Evolutionary conservation across 2,888 invertebrate species (phyloP), one percentile per base, ranked within the genome.

Genomic region (Cerastoderma edule): DNA sequence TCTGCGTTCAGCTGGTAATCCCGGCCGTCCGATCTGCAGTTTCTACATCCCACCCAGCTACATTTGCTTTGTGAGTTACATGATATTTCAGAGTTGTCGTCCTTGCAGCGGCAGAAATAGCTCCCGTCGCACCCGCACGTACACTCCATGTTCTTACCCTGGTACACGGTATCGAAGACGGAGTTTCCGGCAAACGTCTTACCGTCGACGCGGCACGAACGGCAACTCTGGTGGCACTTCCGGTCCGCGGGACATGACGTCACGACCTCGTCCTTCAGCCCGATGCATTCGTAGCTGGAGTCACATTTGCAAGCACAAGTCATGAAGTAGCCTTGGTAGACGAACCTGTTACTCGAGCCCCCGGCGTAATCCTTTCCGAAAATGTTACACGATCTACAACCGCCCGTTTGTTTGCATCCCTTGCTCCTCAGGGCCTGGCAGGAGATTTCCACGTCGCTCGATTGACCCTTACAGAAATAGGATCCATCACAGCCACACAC

Each of bases 401-500:
- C 82, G 22, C 77, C 78, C 1, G 70, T 72, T 35, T 74, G 76
- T n/a, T 22, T 74, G 27, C 82, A 82, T 0, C 67, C 63, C 1
- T 76, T 71, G 22, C 77, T 19, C 19, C 75, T 65, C 16, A n/a
- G 19, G 32, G 50, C 5, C 24, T 65, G 66, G 32, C 82, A 82
- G 0, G 75, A 67, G 24, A 75, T 65, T 30, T 69, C 48, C 16
- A 75, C 66, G 48, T 77, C 70, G 8, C 24, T 57, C 0, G 74
- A 46, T 13, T 53, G 32, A 1, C 82, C 82, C 16, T 22, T 24
- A 28, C 82, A 82, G 30, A 53, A 74, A 27, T 79, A 82, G 8
- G 78, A 70, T 4, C 88, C 89, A 66, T 88, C 87, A 65, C 88
- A 89, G 32, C 82, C 79, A 72, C 90, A 89, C 24, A 84, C 73